Percentiles rank a stretch among this genome's conserved stretches.
Evolutionary conservation across 2,113 vertebrate species (phyloP).

Genomic region (Amphiprion ocellaris): DNA sequence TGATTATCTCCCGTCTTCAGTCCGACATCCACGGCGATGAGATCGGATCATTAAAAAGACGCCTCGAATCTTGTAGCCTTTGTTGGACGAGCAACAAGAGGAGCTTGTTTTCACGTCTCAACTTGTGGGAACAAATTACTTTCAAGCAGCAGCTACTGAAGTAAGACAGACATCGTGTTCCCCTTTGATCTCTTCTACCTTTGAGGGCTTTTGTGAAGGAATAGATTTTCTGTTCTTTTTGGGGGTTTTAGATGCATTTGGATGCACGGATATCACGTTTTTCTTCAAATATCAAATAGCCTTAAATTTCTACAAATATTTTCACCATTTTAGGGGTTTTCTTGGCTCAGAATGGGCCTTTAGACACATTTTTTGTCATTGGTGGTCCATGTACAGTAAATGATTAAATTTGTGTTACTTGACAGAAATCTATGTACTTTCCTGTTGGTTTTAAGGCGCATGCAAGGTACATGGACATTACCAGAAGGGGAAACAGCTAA

Average conservation of each 20-base stretch:
- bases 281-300: accelerated
- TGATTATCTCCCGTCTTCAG: conserved; percentile 26
- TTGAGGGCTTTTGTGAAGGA: neutral
- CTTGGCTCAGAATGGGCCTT: too few relatives aligned
- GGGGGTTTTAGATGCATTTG: conserved; percentile 1
- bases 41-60: conserved; percentile 27
- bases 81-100: conserved; percentile 12
- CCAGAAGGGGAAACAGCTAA: too few relatives aligned
- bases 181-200: conserved; percentile 2
- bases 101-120: conserved; percentile 27
- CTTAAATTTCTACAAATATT: neutral
- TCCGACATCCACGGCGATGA: conserved; percentile 2
- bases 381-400: too few relatives aligned
- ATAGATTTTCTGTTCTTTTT: neutral
- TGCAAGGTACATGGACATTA: too few relatives aligned
- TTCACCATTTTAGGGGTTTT: neutral
- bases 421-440: too few relatives aligned
- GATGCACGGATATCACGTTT: neutral
- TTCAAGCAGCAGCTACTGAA: neutral
- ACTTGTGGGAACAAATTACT: conserved; percentile 5
- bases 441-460: too few relatives aligned
- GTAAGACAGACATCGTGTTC: conserved; percentile 1
- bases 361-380: too few relatives aligned
- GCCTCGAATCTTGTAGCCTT: conserved; percentile 2
- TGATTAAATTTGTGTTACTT: too few relatives aligned